Percentiles rank a stretch among this genome's conserved stretches.
Evolutionary conservation across 2,888 invertebrate species (phyloP).

Genomic region (Acleris literana): DNA sequence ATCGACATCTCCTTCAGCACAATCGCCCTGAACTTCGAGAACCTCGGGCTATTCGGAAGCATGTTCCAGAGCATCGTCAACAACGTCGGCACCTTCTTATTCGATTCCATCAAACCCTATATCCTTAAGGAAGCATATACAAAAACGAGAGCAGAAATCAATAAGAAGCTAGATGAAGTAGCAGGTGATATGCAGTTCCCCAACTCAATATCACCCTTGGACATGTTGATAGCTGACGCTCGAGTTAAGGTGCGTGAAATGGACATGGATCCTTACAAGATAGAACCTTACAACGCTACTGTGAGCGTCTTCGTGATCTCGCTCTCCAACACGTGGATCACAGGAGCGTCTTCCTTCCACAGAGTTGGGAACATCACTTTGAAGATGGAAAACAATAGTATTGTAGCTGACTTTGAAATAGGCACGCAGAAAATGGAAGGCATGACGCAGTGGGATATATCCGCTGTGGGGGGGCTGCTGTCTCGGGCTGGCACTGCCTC

Average conservation of each 20-base stretch:
- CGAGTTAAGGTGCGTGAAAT: conserved; percentile 85
- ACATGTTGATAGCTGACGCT: conserved; percentile 88
- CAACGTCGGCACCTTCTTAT: conserved; percentile 88
- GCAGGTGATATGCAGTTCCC: conserved; percentile 86
- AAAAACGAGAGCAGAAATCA: conserved; percentile 86
- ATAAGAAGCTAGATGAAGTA: conserved; percentile 85
- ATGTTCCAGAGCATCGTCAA: conserved; percentile 86
- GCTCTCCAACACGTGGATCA: conserved; percentile 89
- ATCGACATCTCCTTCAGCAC: conserved; percentile 88
- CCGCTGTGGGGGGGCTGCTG: conserved; percentile 86
- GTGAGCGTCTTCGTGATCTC: conserved; percentile 88
- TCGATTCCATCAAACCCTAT: conserved; percentile 90
- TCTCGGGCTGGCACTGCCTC: conserved; percentile 88
- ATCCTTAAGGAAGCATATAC: conserved; percentile 87
- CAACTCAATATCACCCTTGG: conserved; percentile 90
- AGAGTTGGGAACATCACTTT: conserved; percentile 91
- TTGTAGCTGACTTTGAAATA: conserved; percentile 87
- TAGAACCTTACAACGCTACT: conserved; percentile 89
- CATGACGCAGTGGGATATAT: conserved; percentile 90
- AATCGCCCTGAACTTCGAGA: conserved; percentile 89
- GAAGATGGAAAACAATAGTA: conserved; percentile 88
- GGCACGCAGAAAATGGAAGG: conserved; percentile 92
- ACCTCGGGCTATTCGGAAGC: conserved; percentile 87
- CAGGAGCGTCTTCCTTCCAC: conserved; percentile 91
- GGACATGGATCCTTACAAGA: conserved; percentile 89